Evolutionary conservation across 2,113 vertebrate species (phyloP).

Genomic region (Puffinus mauretanicus): DNA sequence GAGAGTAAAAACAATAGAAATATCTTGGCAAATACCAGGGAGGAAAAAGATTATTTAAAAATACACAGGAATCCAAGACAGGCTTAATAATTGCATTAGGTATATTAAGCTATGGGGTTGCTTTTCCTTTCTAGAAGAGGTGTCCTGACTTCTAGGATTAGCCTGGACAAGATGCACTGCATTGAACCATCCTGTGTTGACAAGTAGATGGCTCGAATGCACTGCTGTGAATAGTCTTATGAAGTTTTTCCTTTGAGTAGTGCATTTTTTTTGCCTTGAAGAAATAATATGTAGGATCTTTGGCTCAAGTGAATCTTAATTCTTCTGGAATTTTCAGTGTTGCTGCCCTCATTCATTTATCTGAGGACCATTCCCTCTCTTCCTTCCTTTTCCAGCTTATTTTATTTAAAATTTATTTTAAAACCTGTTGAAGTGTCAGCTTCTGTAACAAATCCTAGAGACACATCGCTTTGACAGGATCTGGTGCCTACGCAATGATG

Average conservation of each 20-base stretch:
- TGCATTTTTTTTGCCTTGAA: neutral
- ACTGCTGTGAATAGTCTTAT: neutral
- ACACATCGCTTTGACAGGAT: neutral
- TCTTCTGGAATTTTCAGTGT: neutral
- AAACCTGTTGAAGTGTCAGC: neutral
- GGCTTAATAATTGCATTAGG: neutral
- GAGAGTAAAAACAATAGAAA: neutral
- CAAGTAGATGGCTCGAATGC: neutral
- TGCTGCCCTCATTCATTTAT: neutral
- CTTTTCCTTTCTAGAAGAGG: neutral
- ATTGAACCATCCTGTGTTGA: neutral
- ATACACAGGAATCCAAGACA: neutral
- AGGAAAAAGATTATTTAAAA: neutral
- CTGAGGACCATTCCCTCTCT: neutral
- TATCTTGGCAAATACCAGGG: neutral
- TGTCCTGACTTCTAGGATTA: neutral
- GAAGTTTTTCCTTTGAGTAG: neutral
- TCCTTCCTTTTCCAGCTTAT: neutral
- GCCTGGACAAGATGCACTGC: neutral
- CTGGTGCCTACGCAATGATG: neutral
- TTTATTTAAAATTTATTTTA: neutral
- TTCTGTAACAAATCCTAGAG: neutral
- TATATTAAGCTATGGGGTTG: neutral
- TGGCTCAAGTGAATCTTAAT: neutral
- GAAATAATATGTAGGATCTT: neutral